Evolutionary conservation across 2,113 vertebrate genomes (phyloP).

Genomic region (Tonatia bakeri): DNA sequence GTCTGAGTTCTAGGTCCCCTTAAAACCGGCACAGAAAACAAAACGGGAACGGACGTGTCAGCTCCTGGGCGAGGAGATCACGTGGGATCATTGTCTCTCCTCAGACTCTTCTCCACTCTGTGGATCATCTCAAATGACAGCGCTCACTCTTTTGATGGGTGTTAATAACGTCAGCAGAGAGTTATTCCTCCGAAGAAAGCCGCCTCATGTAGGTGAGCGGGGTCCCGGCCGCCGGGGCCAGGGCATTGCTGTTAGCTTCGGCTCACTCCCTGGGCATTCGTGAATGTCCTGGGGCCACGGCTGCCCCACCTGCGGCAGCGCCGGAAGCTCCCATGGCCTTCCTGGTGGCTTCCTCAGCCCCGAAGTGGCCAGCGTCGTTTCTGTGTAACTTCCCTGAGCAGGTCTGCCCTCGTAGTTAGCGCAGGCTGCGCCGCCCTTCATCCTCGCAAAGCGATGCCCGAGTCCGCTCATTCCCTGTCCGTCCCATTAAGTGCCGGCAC

Average conservation of each 20-base stretch:
- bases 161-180: not conserved
- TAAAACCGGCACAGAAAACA: not conserved
- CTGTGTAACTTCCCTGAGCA: slow-evolving; percentile 56
- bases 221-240: not conserved
- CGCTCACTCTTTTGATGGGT: not conserved
- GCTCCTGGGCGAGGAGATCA: rapidly evolving
- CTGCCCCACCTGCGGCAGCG: not conserved
- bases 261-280: not conserved
- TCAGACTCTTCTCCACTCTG: not conserved
- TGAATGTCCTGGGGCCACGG: not conserved
- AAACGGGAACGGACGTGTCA: not conserved
- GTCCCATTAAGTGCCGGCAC: not conserved
- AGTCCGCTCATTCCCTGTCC: slow-evolving; percentile 40
- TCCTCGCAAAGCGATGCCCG: slow-evolving; percentile 20
- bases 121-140: not conserved
- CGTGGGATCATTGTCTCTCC: not conserved
- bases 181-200: not conserved
- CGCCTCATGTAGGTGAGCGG: rapidly evolving
- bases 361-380: slow-evolving; percentile 36
- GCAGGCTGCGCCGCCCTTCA: slow-evolving; percentile 19
- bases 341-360: slow-evolving; percentile 44
- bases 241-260: no score
- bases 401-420: slow-evolving; percentile 54
- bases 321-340: not conserved
- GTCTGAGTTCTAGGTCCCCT: not conserved